Percentiles rank a stretch among this genome's conserved stretches.
phyloP scores from a whole-genome alignment of 2,797 vertebrate species.

The Pristis pectinata region DNA sequence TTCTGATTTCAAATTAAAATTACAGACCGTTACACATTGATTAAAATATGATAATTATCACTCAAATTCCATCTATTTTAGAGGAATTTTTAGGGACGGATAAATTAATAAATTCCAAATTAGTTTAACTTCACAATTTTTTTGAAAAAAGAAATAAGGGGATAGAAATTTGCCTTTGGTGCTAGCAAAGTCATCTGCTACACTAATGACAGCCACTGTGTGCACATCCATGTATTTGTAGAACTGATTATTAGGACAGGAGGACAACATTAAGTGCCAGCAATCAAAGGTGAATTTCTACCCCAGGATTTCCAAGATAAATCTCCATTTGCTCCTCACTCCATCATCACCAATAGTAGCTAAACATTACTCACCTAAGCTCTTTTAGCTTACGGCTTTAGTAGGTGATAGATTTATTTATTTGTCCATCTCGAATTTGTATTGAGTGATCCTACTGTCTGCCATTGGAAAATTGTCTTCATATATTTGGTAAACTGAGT shows the following conservation, averaged over 20 bases:
- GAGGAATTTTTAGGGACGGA: neutral
- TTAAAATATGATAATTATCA: neutral
- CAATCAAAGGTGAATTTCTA: too few relatives aligned
- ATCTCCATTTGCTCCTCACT: too few relatives aligned
- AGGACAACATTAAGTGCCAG: too few relatives aligned
- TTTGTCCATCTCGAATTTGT: neutral
- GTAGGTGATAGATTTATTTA: slow-evolving; percentile 20
- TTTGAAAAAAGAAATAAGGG: neutral
- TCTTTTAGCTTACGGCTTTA: neutral
- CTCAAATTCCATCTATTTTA: neutral
- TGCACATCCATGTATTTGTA: too few relatives aligned
- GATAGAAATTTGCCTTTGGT: too few relatives aligned
- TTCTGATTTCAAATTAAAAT: slow-evolving; percentile 2
- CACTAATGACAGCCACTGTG: too few relatives aligned
- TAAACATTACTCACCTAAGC: slow-evolving; percentile 1
- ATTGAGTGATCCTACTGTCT: neutral
- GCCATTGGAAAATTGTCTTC: slow-evolving; percentile 27
- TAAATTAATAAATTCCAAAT: neutral
- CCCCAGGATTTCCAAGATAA: too few relatives aligned
- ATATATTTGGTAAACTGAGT: slow-evolving; percentile 34
- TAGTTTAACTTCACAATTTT: neutral
- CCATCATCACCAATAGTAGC: neutral
- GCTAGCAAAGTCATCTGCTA: too few relatives aligned
- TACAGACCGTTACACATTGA: neutral
- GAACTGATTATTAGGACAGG: too few relatives aligned